Evolutionary conservation across 2,888 invertebrate genomes (phyloP).

Genomic region (Agrochola litura): DNA sequence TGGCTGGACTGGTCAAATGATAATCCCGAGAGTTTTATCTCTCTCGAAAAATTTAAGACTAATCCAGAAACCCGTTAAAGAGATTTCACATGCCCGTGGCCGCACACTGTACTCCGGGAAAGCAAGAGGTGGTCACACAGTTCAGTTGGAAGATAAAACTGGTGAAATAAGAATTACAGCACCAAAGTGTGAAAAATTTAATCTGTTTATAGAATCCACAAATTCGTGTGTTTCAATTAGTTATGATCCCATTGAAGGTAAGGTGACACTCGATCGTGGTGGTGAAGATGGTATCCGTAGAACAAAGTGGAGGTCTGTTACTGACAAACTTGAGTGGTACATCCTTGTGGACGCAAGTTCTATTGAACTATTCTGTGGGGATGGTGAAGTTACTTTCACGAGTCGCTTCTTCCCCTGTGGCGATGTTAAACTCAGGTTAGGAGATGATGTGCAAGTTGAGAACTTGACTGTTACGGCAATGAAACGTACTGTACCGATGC

Average conservation of each 20-base stretch:
- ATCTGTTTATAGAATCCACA: constrained; percentile 73
- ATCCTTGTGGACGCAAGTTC: constrained; percentile 82
- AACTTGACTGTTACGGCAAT: constrained; percentile 68
- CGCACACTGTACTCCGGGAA: constrained; percentile 66
- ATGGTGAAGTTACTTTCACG: constrained; percentile 80
- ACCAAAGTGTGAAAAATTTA: constrained; percentile 63
- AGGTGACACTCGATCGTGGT: constrained; percentile 79
- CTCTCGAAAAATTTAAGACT: constrained; percentile 72
- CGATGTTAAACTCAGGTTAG: constrained; percentile 67
- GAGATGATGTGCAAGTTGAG: constrained; percentile 51
- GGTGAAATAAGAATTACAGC: constrained; percentile 76
- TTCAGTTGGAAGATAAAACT: constrained; percentile 72
- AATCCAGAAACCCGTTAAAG: constrained; percentile 77
- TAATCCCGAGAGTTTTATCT: constrained; percentile 79
- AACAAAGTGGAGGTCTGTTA: constrained; percentile 77
- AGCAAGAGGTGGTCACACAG: constrained; percentile 55
- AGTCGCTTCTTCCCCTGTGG: constrained; percentile 79
- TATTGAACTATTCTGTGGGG: constrained; percentile 78
- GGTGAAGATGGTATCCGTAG: constrained; percentile 79
- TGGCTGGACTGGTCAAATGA: constrained; percentile 85
- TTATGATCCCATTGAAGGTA: constrained; percentile 70
- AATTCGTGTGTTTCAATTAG: constrained; percentile 71
- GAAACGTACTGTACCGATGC: constrained; percentile 67
- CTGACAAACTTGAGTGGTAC: constrained; percentile 63
- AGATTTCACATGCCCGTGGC: constrained; percentile 67